phyloP scores from a whole-genome alignment of 1,140 invertebrate genomes.

The Drosophila tropicalis region DNA sequence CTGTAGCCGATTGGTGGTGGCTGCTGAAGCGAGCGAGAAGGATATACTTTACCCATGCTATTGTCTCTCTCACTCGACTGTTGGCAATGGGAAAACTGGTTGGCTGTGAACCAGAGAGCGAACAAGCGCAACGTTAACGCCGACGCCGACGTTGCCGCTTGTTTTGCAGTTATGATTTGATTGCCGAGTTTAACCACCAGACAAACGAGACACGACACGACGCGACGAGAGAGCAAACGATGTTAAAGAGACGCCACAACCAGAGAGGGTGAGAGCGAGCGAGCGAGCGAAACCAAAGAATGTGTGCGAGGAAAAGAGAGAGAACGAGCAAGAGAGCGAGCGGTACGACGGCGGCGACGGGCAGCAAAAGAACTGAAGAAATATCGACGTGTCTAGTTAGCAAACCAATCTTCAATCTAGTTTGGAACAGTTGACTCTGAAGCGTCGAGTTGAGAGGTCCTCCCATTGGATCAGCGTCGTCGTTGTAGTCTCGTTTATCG shows the following conservation, averaged over 20 bases:
- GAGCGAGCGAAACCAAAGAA: slow-evolving; percentile 16
- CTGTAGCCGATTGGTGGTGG: slow-evolving; percentile 66
- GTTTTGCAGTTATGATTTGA: slow-evolving; percentile 79
- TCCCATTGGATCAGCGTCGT: slow-evolving; percentile 72
- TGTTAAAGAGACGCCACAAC: slow-evolving; percentile 54
- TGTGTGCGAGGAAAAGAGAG: slow-evolving; percentile 3
- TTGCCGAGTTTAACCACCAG: slow-evolving; percentile 78
- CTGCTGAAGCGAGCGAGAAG: slow-evolving; percentile 29
- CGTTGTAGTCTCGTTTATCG: slow-evolving; percentile 46
- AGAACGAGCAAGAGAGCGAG: slow-evolving; percentile 25
- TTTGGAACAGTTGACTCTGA: slow-evolving; percentile 83
- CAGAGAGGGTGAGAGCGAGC: slow-evolving; percentile 32
- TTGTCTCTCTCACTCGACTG: slow-evolving; percentile 22
- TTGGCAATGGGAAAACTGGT: slow-evolving; percentile 46
- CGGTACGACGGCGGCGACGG: slow-evolving; percentile 44
- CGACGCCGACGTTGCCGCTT: slow-evolving; percentile 35
- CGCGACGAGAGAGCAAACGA: slow-evolving; percentile 54
- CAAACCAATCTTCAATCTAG: slow-evolving; percentile 83
- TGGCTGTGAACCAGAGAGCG: slow-evolving; percentile 42
- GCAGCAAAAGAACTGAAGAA: slow-evolving; percentile 81
- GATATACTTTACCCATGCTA: slow-evolving; percentile 29
- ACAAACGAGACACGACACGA: slow-evolving; percentile 74
- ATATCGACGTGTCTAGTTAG: slow-evolving; percentile 83
- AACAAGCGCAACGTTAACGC: slow-evolving; percentile 17
- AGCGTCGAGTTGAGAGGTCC: slow-evolving; percentile 82